These are phyloP conservation scores for Tragulus kanchil DNA, from an alignment of 2,113 vertebrate genomes.

Conservation along the genomic window DNA sequence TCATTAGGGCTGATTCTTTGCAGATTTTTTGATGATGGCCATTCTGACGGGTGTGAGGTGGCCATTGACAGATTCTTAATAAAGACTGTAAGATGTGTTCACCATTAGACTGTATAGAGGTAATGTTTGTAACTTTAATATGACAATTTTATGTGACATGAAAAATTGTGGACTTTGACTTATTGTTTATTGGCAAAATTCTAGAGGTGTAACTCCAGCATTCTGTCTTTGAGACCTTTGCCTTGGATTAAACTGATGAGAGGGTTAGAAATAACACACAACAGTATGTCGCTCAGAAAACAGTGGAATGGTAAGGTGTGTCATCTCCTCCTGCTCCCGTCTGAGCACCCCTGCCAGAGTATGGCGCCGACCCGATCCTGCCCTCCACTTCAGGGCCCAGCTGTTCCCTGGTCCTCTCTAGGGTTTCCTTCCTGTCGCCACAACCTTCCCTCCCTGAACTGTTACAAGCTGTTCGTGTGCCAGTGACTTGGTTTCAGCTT, in stretches of 20 bases:
- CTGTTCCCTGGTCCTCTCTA: background rate
- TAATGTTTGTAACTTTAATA: slow-evolving; percentile 31
- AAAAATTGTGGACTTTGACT: slow-evolving; percentile 24
- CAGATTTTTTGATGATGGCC: too few relatives aligned
- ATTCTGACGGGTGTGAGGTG: too few relatives aligned
- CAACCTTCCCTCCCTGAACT: background rate
- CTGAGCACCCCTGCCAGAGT: background rate
- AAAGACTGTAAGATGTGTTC: background rate
- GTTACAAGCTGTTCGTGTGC: background rate
- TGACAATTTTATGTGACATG: slow-evolving; percentile 8
- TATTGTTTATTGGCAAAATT: slow-evolving; percentile 13
- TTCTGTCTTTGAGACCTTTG: background rate
- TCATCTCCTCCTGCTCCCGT: background rate
- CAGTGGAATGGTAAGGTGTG: background rate
- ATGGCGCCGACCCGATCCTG: background rate
- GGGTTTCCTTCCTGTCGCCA: background rate
- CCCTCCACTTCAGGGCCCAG: background rate
- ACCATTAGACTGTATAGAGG: background rate
- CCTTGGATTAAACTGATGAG: slow-evolving; percentile 28
- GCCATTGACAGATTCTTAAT: background rate
- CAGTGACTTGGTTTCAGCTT: slow-evolving; percentile 40
- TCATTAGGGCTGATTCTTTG: too few relatives aligned
- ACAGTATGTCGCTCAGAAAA: background rate
- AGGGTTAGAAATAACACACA: background rate
- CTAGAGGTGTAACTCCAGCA: slow-evolving; percentile 49